phyloP scores from a whole-genome alignment of 2,797 vertebrate species.

The Ataeniobius toweri region DNA sequence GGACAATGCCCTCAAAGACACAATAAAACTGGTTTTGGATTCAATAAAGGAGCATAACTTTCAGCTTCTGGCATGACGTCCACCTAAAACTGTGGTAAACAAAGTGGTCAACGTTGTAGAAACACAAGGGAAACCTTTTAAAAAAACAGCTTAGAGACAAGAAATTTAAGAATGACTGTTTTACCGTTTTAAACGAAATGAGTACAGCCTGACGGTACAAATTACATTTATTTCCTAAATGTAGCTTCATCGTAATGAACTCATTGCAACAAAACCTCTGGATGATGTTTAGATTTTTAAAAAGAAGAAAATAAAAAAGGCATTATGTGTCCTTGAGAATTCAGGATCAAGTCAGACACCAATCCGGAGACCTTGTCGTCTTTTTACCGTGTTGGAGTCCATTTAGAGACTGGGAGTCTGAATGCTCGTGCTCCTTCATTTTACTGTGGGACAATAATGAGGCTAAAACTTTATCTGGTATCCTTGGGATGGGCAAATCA shows the following conservation, averaged over 20 bases:
- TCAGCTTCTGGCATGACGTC: not conserved
- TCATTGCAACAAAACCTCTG: not conserved
- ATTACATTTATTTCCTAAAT: slow-evolving; percentile 9
- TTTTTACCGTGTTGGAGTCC: not conserved
- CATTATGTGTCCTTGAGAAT: not conserved
- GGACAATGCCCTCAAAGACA: not conserved
- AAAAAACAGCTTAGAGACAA: not conserved
- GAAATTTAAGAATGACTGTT: slow-evolving; percentile 18
- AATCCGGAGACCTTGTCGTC: slow-evolving; percentile 47
- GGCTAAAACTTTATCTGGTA: slow-evolving; percentile 15
- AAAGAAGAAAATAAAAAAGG: slow-evolving; percentile 12
- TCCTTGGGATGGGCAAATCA: slow-evolving; percentile 5
- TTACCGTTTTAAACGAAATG: slow-evolving; percentile 45
- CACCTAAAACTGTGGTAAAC: not conserved
- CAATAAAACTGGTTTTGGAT: not conserved
- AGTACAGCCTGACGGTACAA: slow-evolving; percentile 28
- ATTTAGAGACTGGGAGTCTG: slow-evolving; percentile 13
- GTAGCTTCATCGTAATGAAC: slow-evolving; percentile 12
- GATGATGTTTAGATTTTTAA: slow-evolving; percentile 29
- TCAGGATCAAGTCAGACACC: slow-evolving; percentile 21
- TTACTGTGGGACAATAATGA: slow-evolving; percentile 6
- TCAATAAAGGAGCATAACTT: not conserved
- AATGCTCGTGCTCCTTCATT: slow-evolving; percentile 19
- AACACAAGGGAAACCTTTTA: too few relatives aligned
- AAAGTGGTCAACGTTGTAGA: too few relatives aligned